Evolutionary conservation across 2,113 vertebrate genomes (phyloP), one percentile per base, ranked within the genome.

Genomic region (Anguilla japonica): DNA sequence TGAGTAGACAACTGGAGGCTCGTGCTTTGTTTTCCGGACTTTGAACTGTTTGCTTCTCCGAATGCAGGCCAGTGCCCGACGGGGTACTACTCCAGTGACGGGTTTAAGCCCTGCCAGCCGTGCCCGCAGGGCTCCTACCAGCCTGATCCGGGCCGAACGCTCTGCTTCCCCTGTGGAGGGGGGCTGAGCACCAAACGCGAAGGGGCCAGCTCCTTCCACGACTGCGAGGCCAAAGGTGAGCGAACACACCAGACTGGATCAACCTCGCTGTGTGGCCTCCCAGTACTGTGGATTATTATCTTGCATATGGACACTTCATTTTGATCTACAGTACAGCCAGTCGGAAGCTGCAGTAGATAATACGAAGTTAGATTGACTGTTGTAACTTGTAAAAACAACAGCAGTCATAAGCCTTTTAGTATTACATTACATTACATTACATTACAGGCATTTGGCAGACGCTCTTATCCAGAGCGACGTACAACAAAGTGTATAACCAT

Each of bases 181-280:
- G 97, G 97, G 5, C 96, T 98, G 83, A 95, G 95, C 91, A 98
- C 98, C 88, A 98, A 97, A 91, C 96, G 97, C 0, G 98, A 99
- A 78, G 98, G 97, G 11, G 96, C 98, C 87, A 92, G 96, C 91
- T 98, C 97, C 89, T 99, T 99, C 93, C 97, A 98, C 83, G 98
- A 99, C 93, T 99, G 98, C 18, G 98, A 99, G 90, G 97, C 98
- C 90, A 99, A 98, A 96, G 98, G 98, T 99, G 86, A 90, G 81
- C 79, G 53, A 40, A 7, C 43, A 85, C 16, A 34, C 34, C 34
- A 5, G 8, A 0, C 20, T 3, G 34, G 18, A 18, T 16, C 8
- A 56, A 57, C 43, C 46, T 75, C 13, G 50, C 50, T 53, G 50
- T 53, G 13, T 53, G 50, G 50, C 50, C 1, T 53, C 13, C 50